phyloP scores from a whole-genome alignment of 2,888 invertebrate genomes.

The Rhagonycha fulva region DNA sequence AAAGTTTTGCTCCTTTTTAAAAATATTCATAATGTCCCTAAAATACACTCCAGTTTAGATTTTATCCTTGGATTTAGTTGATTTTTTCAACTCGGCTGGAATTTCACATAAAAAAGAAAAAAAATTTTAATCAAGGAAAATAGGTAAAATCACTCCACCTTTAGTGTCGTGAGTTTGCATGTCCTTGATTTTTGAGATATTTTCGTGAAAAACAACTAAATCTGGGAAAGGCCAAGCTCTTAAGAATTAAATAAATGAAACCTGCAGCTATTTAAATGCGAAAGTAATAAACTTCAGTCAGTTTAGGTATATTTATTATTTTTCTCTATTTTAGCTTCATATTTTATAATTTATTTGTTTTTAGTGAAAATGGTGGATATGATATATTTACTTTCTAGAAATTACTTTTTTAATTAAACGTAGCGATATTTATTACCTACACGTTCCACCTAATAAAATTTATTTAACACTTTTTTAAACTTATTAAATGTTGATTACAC shows the following conservation, averaged over 20 bases:
- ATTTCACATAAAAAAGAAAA: no score
- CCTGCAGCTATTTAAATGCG: background rate
- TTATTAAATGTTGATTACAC: background rate
- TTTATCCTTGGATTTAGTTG: no score
- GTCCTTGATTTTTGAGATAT: no score
- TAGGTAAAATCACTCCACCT: no score
- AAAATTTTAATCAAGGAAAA: no score
- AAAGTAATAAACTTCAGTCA: background rate
- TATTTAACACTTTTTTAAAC: background rate
- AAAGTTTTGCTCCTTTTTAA: no score
- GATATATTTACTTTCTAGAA: background rate
- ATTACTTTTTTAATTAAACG: background rate
- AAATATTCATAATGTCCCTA: no score
- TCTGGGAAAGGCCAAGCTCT: no score
- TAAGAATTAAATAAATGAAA: background rate
- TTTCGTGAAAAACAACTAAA: no score
- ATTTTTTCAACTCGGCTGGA: no score
- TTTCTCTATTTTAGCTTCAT: background rate
- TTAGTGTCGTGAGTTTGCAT: no score
- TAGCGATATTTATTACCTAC: background rate
- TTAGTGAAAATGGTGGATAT: background rate
- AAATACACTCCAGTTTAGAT: no score
- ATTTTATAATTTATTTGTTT: background rate
- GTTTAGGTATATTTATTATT: background rate
- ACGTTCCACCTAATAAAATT: background rate